These are phyloP conservation scores for Sebastes itinus DNA, from an alignment of 2,797 vertebrate genomes.

Conservation along the genomic window DNA sequence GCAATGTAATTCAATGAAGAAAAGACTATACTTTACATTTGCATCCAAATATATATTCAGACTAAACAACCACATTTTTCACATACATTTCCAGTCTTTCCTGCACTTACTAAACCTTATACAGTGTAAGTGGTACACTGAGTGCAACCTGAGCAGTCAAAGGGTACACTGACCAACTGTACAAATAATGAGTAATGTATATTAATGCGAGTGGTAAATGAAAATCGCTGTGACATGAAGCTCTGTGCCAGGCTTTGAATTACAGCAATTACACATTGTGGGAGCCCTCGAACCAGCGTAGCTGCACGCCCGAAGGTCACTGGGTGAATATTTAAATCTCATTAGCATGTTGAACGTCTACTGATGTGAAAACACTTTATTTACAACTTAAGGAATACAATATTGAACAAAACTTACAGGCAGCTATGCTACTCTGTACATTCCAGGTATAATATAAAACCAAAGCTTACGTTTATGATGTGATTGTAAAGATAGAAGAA, in stretches of 20 bases:
- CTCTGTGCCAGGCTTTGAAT: constrained; percentile 36
- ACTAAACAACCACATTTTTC: neutral
- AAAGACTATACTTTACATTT: neutral
- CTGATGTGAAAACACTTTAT: constrained; percentile 7
- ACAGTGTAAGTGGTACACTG: neutral
- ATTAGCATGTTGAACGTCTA: constrained; percentile 43
- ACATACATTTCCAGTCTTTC: neutral
- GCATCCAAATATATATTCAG: neutral
- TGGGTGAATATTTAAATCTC: constrained; percentile 49
- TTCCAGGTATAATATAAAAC: neutral
- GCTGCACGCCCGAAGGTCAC: constrained; percentile 34
- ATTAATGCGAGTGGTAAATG: constrained; percentile 33
- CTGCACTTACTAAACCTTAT: neutral
- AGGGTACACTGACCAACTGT: constrained; percentile 12
- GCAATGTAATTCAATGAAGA: neutral
- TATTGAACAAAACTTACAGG: neutral
- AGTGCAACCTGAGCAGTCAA: neutral
- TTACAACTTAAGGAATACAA: constrained; percentile 5
- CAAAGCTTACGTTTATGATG: neutral
- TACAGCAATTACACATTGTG: constrained; percentile 28
- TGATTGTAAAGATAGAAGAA: neutral
- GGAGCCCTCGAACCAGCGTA: constrained; percentile 5
- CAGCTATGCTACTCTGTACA: neutral
- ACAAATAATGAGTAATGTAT: constrained; percentile 21
- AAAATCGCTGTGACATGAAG: constrained; percentile 31